Evolutionary conservation across 2,888 invertebrate genomes (phyloP), one percentile per base, ranked within the genome.

Genomic region (Volucella zonaria): DNA sequence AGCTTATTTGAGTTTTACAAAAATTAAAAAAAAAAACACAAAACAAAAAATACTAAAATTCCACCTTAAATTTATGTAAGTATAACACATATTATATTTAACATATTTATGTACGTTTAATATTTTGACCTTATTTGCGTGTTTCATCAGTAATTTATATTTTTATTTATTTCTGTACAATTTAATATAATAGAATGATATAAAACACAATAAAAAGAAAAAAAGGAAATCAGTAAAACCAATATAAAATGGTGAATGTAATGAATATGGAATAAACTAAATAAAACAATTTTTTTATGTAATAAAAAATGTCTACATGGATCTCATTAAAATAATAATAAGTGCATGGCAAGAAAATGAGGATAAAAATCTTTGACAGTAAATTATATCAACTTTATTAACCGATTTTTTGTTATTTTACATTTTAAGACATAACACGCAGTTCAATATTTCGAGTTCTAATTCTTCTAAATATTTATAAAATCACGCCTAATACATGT

Each of bases 221-320:
- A 18, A 40, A n/a, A 68, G 74, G 3, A 54, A 40, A 40, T 47
- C 59, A 75, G 54, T 59, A 11, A 76, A 76, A 43, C 42, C 2
- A 67, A 52, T 31, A 51, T 66, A 43, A 18, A 31, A 66, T 38
- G 3, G 14, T 52, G 89, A 87, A 87, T 87, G 88, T 88, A 87
- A 88, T 87, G 87, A 87, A 82, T 88, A 87, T 76, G 43, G 81
- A 49, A 73, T 77, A 68, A 79, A 56, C 38, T 71, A 76, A 86
- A 87, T 14, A 58, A 47, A 71, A 70, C 79, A 76, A 49, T 8
- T 43, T 23, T 64, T 77, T 73, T 56, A 40, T 64, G 40, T 47
- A 8, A 51, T 82, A 77, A 87, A 89, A 90, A 90, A 91, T 91
- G 91, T 91, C 91, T 91, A 90, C 88, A 90, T 91, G 91, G 91